Conservation (phyloP, 2,113 vertebrate genomes). For the Mesembrinibis cayennensis region DNA sequence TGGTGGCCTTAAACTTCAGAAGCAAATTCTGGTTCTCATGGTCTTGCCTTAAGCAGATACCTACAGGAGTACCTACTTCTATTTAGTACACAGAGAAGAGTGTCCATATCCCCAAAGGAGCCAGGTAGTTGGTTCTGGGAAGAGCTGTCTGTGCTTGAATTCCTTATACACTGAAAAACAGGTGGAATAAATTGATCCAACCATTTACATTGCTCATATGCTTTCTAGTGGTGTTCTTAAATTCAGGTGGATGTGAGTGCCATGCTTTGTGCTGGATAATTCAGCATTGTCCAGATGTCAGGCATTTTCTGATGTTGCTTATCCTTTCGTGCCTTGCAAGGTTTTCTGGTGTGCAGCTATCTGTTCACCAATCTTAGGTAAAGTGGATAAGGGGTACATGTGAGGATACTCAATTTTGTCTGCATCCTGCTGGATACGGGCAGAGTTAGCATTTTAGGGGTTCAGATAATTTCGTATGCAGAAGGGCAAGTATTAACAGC, state of each 20-base stretch:
- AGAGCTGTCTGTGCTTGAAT: background rate
- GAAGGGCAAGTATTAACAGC: background rate
- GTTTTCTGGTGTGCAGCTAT: background rate
- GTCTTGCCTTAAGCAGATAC: background rate
- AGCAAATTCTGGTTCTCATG: background rate
- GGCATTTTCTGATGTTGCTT: background rate
- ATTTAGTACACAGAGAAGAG: background rate
- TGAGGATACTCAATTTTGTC: background rate
- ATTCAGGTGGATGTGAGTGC: background rate
- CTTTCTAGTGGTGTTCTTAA: background rate
- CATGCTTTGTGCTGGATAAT: background rate
- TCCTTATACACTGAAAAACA: background rate
- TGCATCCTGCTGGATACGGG: background rate
- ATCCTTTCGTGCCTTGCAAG: background rate
- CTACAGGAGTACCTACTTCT: background rate
- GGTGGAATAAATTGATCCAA: background rate
- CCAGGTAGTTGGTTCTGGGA: background rate
- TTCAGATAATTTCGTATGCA: background rate
- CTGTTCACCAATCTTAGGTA: background rate
- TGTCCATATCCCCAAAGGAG: background rate
- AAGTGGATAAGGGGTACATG: background rate
- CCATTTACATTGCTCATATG: background rate
- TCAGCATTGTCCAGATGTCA: background rate
- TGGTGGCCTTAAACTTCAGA: background rate
- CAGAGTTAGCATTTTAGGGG: background rate